Evolutionary conservation across 1,140 invertebrate genomes (phyloP), one percentile per base, ranked within the genome.

Genomic region (Tetraneura akinire): DNA sequence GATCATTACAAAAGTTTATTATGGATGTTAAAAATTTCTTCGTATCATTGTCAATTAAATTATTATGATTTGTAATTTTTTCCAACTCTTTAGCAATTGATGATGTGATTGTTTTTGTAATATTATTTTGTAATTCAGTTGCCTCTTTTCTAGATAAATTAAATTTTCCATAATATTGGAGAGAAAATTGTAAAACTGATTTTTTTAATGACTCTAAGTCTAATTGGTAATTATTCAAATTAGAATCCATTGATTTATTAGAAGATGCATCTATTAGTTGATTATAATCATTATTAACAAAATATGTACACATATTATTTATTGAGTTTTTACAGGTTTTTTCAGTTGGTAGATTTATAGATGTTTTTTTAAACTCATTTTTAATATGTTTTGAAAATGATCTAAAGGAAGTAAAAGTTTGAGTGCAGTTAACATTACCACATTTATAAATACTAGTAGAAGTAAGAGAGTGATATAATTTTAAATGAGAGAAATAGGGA

Each of bases 101-200:
- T 13, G 60, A 32, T 64, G 37, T 66, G 10, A 66, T 66, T 16
- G 42, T n/a, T 21, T 66, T n/a, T n/a, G 32, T 42, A 37, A 42
- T 42, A 66, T 66, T 42, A 5, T 66, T 16, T 66, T 66, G 62
- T n/a, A 42, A n/a, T 42, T 66, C n/a, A 42, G 9, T 32, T 21
- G 62, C 62, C n/a, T 66, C 62, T n/a, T 66, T 66, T 66, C 62
- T 32, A 66, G 62, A 66, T 1, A 66, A 66, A 42, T 66, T 66
- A 6, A 66, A 37, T 66, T 66, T 32, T n/a, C 62, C 18, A 23
- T 66, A 66, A 66, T 42, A 42, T 60, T 26, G 11, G 14, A 60
- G 3, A 16, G 55, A 60, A 16, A 26, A 60, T 29, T 60, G 11
- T 26, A 66, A 18, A 16, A 37, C 32, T 37, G 16, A 18, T 11